Evolutionary conservation across 2,888 invertebrate genomes (phyloP), one percentile per base, ranked within the genome.

Genomic region (Ptilodon capucinus): DNA sequence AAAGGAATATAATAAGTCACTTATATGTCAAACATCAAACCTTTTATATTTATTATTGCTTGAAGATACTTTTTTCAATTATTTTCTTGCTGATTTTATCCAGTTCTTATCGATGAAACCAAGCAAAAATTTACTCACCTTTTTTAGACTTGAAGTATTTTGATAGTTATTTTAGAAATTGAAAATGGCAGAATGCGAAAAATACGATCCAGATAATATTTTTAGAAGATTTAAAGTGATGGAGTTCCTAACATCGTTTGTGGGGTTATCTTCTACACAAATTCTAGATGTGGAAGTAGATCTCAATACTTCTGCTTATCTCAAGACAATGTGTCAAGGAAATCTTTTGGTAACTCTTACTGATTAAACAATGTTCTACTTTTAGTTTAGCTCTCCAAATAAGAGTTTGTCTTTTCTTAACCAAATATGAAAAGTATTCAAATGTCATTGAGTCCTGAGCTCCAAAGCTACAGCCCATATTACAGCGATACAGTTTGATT

Each of bases 201-300:
- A 46, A 28, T 80, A 75, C 48, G 67, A 81, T 51, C 76, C 81
- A 8, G 86, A 90, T 54, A 82, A 79, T 52, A 71, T 86, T 32
- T 90, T 87, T 51, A 71, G 71, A 54, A 74, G 76, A 52, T 86
- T 90, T 53, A 76, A 81, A 62, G 68, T 89, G 7, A 56, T 91
- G 14, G 88, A 90, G 53, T 89, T 91, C 55, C 88, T 88, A 13
- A 71, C 69, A 54, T 84, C 86, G 9, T 86, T 79, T 40, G 85
- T 89, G 28, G 84, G 82, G 1, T 58, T 89, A 13, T 79, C 80
- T 2, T 84, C 79, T 6, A 66, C 64, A 13, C 74, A 77, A 40
- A 60, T 62, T 19, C 68, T 89, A 1, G 74, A 87, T 51, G 74
- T 88, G 2, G 84, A 81, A 48, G 67, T 76, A 2, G 75, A 86